phyloP scores from a whole-genome alignment of 2,113 vertebrate species.

The Campylomormyrus numenius region DNA sequence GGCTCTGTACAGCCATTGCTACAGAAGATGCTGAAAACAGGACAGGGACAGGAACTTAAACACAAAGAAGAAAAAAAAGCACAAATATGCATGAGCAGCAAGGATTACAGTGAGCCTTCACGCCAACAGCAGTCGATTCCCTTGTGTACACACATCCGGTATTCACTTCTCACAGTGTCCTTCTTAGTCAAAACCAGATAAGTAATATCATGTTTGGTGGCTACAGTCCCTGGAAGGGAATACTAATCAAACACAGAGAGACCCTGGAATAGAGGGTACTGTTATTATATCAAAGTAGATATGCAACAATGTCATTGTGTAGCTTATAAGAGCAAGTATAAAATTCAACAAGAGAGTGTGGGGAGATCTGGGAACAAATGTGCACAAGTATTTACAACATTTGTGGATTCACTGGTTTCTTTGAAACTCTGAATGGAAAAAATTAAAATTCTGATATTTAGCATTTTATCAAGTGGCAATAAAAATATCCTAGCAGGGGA shows the following conservation, averaged over 20 bases:
- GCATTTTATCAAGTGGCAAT: neutral
- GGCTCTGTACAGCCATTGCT: conserved; percentile 22
- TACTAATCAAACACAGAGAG: neutral
- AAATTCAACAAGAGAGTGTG: neutral
- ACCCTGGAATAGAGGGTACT: neutral
- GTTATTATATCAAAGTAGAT: conserved; percentile 6
- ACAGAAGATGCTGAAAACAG: neutral
- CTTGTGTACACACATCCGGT: neutral
- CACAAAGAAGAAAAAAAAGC: conserved; percentile 25
- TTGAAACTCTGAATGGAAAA: neutral
- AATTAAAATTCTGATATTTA: neutral
- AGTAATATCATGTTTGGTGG: conserved; percentile 7
- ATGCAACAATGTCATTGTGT: conserved; percentile 1
- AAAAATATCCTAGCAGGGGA: neutral
- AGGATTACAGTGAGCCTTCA: neutral
- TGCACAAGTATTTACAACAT: neutral
- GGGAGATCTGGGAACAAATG: neutral
- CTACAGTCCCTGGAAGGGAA: neutral
- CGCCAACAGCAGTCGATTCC: neutral
- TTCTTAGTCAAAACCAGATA: conserved; percentile 11
- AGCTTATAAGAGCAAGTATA: neutral
- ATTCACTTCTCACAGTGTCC: neutral
- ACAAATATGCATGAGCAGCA: neutral
- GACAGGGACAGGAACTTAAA: conserved; percentile 26
- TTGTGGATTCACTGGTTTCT: neutral